Evolutionary conservation across 2,888 invertebrate genomes (phyloP), one percentile per base, ranked within the genome.

Genomic region (Trichogramma dendrolimi): DNA sequence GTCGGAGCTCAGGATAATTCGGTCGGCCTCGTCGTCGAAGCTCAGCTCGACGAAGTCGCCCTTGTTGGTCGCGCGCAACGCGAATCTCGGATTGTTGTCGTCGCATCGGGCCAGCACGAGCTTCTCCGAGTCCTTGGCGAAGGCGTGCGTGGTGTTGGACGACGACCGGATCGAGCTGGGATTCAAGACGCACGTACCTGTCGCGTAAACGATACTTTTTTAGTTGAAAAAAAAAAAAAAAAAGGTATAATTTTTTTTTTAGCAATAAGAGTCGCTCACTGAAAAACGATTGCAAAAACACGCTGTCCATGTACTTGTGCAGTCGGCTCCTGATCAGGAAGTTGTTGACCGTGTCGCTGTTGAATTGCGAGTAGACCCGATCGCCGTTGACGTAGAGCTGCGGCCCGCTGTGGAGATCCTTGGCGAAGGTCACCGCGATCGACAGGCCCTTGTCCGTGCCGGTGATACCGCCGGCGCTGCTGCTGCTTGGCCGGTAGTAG

Each of bases 51-150:
- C 63, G 61, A 71, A 70, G 58, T 68, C 65, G 5, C 64, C 48
- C 14, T 69, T 71, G 27, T 67, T 68, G 5, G 67, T 64, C 47
- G 72, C 74, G 5, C 74, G 72, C 57, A 78, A 49, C 1, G 72
- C 73, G 60, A 77, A 74, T 55, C 70, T 70, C 51, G 77, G 77
- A 68, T 75, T 74, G 27, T 72, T 72, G 10, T 73, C 71, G 46
- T 76, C 72, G 66, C 77, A 78, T 50, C 77, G 72, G 4, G 74
- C 77, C 10, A 78, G 70, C 44, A 76, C 66, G 50, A 78, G 61
- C 44, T 71, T 71, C 70, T 77, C 74, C 41, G 64, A 67, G 55
- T 70, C 64, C 42, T 70, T 61, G 44, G 67, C 64, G 11, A 76
- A 60, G 4, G 64, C 46, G 41, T 71, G 71, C 7, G 72, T 70